Evolutionary conservation across 1,140 invertebrate species (phyloP).

Genomic region (Tetramorium alpestre): DNA sequence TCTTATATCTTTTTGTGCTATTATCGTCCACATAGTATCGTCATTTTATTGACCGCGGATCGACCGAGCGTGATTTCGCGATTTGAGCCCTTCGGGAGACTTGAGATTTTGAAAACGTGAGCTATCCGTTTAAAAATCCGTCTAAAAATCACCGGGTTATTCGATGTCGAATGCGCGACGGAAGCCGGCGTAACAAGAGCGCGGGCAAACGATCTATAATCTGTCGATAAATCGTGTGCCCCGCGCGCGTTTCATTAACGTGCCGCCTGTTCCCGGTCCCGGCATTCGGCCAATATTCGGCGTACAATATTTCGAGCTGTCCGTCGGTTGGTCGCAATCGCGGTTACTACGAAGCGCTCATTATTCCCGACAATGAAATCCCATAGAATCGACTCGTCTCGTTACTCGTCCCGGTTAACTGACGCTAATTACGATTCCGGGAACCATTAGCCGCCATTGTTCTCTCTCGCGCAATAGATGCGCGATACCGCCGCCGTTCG

Average conservation of each 20-base stretch:
- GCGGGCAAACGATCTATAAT: slow-evolving; percentile 53
- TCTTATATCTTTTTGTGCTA: not conserved
- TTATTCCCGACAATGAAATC: slow-evolving; percentile 62
- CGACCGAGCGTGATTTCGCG: not conserved
- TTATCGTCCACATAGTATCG: not conserved
- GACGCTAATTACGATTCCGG: slow-evolving; percentile 62
- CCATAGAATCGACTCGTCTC: slow-evolving; percentile 62
- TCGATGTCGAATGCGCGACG: slow-evolving; percentile 15
- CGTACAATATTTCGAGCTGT: slow-evolving; percentile 52
- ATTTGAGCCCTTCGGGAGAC: not conserved
- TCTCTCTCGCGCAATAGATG: slow-evolving; percentile 37
- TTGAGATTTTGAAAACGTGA: not conserved
- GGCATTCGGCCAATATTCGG: slow-evolving; percentile 54
- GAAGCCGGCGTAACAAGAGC: slow-evolving; percentile 27
- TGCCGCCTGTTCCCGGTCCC: slow-evolving; percentile 8
- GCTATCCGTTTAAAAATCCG: too few species aligned
- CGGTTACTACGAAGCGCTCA: slow-evolving; percentile 56
- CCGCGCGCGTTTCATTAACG: slow-evolving; percentile 45
- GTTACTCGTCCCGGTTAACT: slow-evolving; percentile 56
- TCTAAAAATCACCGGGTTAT: not conserved
- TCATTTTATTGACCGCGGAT: not conserved
- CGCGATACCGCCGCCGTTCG: slow-evolving; percentile 31
- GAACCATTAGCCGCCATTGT: slow-evolving; percentile 60
- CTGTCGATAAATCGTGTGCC: slow-evolving; percentile 55
- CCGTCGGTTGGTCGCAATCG: slow-evolving; percentile 44